These are phyloP conservation scores for Haliclona indistincta DNA, from an alignment of 37 sponge, comb jelly and placozoan genomes.

Conservation along the genomic window DNA sequence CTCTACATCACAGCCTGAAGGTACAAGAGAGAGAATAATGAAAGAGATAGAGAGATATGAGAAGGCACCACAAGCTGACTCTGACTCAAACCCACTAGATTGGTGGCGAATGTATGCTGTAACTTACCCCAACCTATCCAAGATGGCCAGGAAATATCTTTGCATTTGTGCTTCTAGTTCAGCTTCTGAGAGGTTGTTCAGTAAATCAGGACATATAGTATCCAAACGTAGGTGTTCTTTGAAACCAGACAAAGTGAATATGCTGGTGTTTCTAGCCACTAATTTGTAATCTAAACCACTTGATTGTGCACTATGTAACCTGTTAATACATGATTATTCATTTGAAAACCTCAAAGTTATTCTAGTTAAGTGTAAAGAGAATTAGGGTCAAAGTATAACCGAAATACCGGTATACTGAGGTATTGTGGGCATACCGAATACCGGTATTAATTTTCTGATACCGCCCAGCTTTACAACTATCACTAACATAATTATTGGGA, in stretches of 20 bases:
- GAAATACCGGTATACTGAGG: too few relatives aligned
- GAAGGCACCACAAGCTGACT: background rate
- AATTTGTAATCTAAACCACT: too few relatives aligned
- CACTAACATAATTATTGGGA: too few relatives aligned
- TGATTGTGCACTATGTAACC: too few relatives aligned
- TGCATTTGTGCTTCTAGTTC: slow-evolving; percentile 3
- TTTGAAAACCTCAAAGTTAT: too few relatives aligned
- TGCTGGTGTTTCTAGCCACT: slow-evolving; percentile 19
- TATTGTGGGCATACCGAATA: too few relatives aligned
- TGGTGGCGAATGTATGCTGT: background rate
- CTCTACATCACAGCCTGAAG: background rate
- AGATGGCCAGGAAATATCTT: slow-evolving; percentile 9
- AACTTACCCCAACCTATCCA: background rate
- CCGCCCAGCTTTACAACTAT: too few relatives aligned
- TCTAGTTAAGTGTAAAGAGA: too few relatives aligned
- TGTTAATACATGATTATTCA: too few relatives aligned
- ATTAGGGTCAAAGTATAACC: too few relatives aligned
- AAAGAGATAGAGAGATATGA: slow-evolving; percentile 5
- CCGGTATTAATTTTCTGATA: too few relatives aligned
- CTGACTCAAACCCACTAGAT: slow-evolving; percentile 10
- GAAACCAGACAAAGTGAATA: slow-evolving; percentile 15
- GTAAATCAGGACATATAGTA: slow-evolving; percentile 4
- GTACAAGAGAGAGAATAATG: background rate
- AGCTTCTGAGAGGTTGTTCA: slow-evolving; percentile 15
- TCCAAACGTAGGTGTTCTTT: background rate